phyloP scores from a whole-genome alignment of 2,888 invertebrate species.

The Periphyllus acericola region DNA sequence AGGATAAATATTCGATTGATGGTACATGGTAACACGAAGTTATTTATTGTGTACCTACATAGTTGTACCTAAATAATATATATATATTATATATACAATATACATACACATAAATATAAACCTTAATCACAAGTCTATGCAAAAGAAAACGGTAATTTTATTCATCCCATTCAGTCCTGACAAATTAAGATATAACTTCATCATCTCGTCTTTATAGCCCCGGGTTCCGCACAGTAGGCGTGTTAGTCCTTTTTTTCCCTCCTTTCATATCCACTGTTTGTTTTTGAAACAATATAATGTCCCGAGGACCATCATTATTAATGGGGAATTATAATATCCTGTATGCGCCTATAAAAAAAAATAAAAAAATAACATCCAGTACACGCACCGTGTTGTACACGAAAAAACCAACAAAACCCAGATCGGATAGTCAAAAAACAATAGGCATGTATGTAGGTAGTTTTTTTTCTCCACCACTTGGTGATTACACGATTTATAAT shows the following conservation, averaged over 20 bases:
- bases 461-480: slow-evolving; percentile 14
- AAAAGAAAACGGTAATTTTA: slow-evolving; percentile 54
- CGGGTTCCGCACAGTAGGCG: slow-evolving; percentile 54
- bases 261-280: slow-evolving; percentile 45
- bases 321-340: slow-evolving; percentile 57
- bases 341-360: slow-evolving; percentile 19
- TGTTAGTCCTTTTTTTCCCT: slow-evolving; percentile 35
- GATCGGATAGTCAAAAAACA: slow-evolving; percentile 52
- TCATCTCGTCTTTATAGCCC: slow-evolving; percentile 37
- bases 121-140: not conserved
- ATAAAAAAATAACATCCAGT: not conserved
- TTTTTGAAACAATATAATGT: slow-evolving; percentile 56
- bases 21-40: not conserved
- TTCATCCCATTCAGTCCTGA: slow-evolving; percentile 19
- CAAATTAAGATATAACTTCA: slow-evolving; percentile 49
- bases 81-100: too few species aligned
- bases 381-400: not conserved
- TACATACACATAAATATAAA: not conserved
- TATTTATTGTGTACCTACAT: slow-evolving; percentile 17
- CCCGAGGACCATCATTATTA: slow-evolving; percentile 56
- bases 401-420: slow-evolving; percentile 31
- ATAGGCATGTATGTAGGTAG: slow-evolving; percentile 6
- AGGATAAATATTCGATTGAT: slow-evolving; percentile 4
- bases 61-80: not conserved
- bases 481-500: slow-evolving; percentile 24